Evolutionary conservation across 2,888 invertebrate species (phyloP).

Genomic region (Rambutsinella grinnellia): DNA sequence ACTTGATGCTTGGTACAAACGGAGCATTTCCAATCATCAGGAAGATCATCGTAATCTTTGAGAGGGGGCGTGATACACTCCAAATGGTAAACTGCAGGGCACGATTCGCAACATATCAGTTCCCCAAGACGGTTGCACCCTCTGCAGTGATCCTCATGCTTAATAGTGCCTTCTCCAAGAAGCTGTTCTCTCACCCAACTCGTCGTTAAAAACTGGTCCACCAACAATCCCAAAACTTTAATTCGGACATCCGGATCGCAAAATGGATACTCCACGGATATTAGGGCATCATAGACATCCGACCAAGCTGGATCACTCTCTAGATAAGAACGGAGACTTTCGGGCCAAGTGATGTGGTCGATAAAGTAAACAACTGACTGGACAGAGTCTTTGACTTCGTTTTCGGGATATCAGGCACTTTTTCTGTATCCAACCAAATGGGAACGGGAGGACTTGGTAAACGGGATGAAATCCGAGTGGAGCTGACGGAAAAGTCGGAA

Average conservation of each 20-base stretch:
- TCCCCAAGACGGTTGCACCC: slow-evolving; percentile 94
- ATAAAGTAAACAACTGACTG: slow-evolving; percentile 93
- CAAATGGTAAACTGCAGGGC: slow-evolving; percentile 97
- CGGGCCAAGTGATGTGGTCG: slow-evolving; percentile 97
- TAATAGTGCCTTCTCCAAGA: slow-evolving; percentile 78
- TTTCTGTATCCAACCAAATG: slow-evolving; percentile 78
- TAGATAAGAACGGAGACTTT: slow-evolving; percentile 88
- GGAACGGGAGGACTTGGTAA: slow-evolving; percentile 89
- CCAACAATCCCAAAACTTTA: slow-evolving; percentile 88
- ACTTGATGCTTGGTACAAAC: slow-evolving; percentile 92
- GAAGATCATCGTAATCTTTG: slow-evolving; percentile 83
- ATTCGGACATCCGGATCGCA: slow-evolving; percentile 83
- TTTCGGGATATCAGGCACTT: slow-evolving; percentile 84
- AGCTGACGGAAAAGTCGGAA: slow-evolving; percentile 61
- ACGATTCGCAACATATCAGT: slow-evolving; percentile 96
- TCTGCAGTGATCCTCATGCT: slow-evolving; percentile 92
- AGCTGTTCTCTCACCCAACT: slow-evolving; percentile 85
- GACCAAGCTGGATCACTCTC: slow-evolving; percentile 81
- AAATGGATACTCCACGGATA: slow-evolving; percentile 84
- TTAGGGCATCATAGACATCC: slow-evolving; percentile 68
- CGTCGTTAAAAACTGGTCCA: slow-evolving; percentile 94
- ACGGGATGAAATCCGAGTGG: slow-evolving; percentile 63
- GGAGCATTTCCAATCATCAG: slow-evolving; percentile 97
- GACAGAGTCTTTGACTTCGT: slow-evolving; percentile 97
- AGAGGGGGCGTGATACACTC: slow-evolving; percentile 96